Conservation (phyloP, 2,797 vertebrate genomes). For the Florisuga fusca region DNA sequence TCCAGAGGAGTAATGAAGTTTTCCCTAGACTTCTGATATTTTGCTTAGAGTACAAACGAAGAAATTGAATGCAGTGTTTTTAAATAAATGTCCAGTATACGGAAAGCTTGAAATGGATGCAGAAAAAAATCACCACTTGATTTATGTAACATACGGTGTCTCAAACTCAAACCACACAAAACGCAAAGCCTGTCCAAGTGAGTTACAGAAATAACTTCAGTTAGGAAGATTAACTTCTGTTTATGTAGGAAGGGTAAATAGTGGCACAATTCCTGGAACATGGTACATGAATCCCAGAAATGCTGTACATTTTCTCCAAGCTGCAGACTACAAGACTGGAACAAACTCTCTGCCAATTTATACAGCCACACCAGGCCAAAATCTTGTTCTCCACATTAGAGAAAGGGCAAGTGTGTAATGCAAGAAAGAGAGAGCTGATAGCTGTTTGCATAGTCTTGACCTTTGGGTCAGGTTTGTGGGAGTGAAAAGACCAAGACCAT, state of each 20-base stretch:
- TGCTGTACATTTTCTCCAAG: neutral
- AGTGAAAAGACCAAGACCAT: neutral
- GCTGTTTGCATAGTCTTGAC: neutral
- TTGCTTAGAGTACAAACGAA: neutral
- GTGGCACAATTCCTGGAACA: fast-evolving
- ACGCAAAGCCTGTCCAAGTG: neutral
- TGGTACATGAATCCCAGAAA: neutral
- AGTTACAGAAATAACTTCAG: neutral
- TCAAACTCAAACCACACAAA: neutral
- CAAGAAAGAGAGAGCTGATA: neutral
- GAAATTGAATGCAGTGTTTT: neutral
- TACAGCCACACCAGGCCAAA: neutral
- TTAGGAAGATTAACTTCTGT: neutral
- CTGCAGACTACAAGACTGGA: neutral
- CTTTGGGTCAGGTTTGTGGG: neutral
- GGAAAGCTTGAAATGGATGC: neutral
- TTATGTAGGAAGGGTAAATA: neutral
- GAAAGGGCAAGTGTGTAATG: neutral
- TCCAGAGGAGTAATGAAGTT: neutral
- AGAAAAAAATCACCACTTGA: neutral
- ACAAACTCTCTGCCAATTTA: neutral
- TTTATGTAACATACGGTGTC: neutral
- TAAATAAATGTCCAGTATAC: neutral
- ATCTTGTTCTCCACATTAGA: neutral
- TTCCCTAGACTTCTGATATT: neutral